Conservation (phyloP, 1,140 invertebrate genomes). For the Bombus polaris region DNA sequence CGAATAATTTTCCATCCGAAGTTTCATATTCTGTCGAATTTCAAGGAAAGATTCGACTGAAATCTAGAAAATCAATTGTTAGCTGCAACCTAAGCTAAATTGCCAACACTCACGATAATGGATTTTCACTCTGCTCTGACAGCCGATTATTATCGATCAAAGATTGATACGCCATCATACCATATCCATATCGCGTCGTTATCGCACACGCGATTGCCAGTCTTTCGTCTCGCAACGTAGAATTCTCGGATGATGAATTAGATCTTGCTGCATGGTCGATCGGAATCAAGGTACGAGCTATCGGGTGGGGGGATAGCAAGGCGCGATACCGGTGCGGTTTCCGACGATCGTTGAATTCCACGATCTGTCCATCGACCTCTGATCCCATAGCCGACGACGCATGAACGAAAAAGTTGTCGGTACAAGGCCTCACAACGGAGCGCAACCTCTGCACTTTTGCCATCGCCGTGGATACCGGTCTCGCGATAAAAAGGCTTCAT, state of each 20-base stretch:
- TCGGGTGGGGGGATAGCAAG: background rate
- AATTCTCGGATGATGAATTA: slow-evolving; percentile 51
- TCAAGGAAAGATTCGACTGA: background rate
- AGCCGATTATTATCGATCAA: slow-evolving; percentile 65
- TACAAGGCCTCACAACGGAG: slow-evolving; percentile 54
- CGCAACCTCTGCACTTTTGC: slow-evolving; percentile 62
- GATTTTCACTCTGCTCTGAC: slow-evolving; percentile 56
- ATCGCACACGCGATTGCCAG: slow-evolving; percentile 48
- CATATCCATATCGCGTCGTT: slow-evolving; percentile 56
- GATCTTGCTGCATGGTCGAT: background rate
- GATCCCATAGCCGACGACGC: slow-evolving; percentile 62
- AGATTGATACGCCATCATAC: slow-evolving; percentile 52
- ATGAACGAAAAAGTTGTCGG: slow-evolving; percentile 53
- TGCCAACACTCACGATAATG: slow-evolving; percentile 49
- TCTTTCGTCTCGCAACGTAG: slow-evolving; percentile 19
- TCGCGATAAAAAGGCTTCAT: slow-evolving; percentile 56
- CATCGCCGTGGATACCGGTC: slow-evolving; percentile 50
- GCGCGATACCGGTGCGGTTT: slow-evolving; percentile 1
- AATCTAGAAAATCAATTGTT: slow-evolving; percentile 15
- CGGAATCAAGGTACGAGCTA: background rate
- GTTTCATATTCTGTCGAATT: background rate
- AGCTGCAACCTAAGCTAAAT: slow-evolving; percentile 48
- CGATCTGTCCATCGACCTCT: slow-evolving; percentile 65
- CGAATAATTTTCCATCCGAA: no score
- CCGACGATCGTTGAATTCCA: slow-evolving; percentile 66